Base-by-base conservation (phyloP, 2,797 vertebrate genomes). In the Pseudomugil tenellus region DNA sequence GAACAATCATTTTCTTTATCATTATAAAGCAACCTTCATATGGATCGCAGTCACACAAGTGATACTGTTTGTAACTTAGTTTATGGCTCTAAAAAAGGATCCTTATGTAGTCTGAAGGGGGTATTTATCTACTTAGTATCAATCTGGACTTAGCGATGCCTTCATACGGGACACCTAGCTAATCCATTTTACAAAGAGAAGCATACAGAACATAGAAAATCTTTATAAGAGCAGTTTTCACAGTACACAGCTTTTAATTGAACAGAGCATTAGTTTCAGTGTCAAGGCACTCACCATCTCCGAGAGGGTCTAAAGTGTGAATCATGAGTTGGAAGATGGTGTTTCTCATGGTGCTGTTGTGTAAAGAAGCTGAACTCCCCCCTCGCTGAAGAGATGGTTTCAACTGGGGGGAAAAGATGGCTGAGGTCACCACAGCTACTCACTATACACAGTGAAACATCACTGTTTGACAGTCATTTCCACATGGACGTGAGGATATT, bases 241-340 rank as follows among this genome's bases (percentile, higher is more conserved):
- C 58, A 23, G 60, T 53, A 62, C 39, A 58, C 41, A 55, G 39
- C 28, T 31, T 34, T 39, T 63, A 59, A 6, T n/a, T 56, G 11
- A 43, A 19, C 9, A 14, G 11, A 5, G 19, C 4, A 21, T 8
- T 49, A 1, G 39, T 4, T 16, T 25, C 25, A 34, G 25, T 0
- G 46, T 31, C 39, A 14, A 17, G 52, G 39, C 79, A 91, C 95
- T 96, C 93, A 98, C 97, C 96, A 83, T 95, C 92, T 81, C 95
- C 93, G 57, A 99, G 84, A 61, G 96, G 96, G 88, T 99, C 96
- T 89, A 99, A 87, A 2, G 96, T 98, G 90, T 96, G 96, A 87
- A 98, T 95, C 96, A 98, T 96, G 74, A 99, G 96, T 49, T 97
- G 96, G 85, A 96, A 97, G 89, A 98, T 95, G 91, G 96, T 97